Percentiles rank a stretch among this genome's conserved stretches.
Conservation (phyloP, 1,140 invertebrate species). For the Daktulosphaira vitifoliae region DNA sequence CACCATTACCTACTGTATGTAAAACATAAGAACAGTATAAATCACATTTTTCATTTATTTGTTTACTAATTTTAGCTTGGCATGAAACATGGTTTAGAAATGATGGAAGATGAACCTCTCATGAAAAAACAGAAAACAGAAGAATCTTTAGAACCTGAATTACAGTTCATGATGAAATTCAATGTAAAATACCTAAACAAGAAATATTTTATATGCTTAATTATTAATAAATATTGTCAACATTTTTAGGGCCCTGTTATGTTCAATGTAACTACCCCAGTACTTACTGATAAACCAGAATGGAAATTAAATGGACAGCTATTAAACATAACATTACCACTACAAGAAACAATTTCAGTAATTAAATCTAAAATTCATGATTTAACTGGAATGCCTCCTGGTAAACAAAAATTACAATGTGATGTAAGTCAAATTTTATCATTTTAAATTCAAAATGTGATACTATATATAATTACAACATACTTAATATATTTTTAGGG, state of each 20-base stretch:
- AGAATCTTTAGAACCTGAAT: constrained; percentile 83
- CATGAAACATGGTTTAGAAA: constrained; percentile 37
- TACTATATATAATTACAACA: neutral
- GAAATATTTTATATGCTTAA: constrained; percentile 37
- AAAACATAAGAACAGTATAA: too few species aligned
- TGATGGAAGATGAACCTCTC: constrained; percentile 70
- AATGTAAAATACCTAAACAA: constrained; percentile 13
- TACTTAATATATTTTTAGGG: constrained; percentile 57
- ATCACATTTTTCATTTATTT: too few species aligned
- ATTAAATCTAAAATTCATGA: constrained; percentile 50
- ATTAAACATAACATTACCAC: constrained; percentile 65
- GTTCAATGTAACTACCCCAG: constrained; percentile 70
- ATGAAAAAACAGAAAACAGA: constrained; percentile 84
- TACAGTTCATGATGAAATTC: constrained; percentile 65
- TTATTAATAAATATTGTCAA: neutral
- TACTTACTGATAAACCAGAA: constrained; percentile 81
- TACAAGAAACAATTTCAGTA: constrained; percentile 70
- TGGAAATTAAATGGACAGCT: constrained; percentile 94
- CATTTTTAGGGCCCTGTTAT: constrained; percentile 55
- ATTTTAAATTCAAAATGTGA: neutral
- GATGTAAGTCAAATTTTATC: constrained; percentile 55
- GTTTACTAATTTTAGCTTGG: constrained; percentile 24
- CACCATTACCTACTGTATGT: constrained; percentile 7
- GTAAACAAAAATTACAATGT: constrained; percentile 92
- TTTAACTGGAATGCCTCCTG: constrained; percentile 36